Conservation (phyloP, 2,888 invertebrate genomes). For the Deilephila porcellus region DNA sequence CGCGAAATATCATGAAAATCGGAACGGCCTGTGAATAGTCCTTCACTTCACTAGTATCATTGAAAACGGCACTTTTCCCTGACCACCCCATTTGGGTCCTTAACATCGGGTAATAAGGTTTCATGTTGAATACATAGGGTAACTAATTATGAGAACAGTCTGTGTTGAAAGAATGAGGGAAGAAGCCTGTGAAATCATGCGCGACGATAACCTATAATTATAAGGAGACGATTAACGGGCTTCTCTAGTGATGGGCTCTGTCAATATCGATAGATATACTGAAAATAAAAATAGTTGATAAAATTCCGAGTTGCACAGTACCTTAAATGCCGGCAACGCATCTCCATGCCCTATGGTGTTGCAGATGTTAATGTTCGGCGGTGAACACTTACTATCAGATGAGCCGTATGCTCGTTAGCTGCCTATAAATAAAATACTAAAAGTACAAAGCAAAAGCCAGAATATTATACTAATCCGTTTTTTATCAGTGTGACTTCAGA, state of each 20-base stretch:
- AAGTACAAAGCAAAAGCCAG: too few species aligned
- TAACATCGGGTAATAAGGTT: constrained; percentile 38
- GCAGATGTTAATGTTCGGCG: too few species aligned
- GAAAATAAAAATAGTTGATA: neutral
- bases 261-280: constrained; percentile 35
- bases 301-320: too few species aligned
- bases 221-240: constrained; percentile 63
- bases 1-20: constrained; percentile 53
- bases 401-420: too few species aligned
- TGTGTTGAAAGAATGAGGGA: constrained; percentile 58
- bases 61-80: constrained; percentile 47
- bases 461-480: too few species aligned
- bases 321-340: too few species aligned
- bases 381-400: too few species aligned
- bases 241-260: constrained; percentile 49
- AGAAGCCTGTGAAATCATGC: constrained; percentile 70
- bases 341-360: too few species aligned
- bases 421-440: too few species aligned
- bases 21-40: constrained; percentile 61
- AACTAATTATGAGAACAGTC: constrained; percentile 60
- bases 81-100: constrained; percentile 38
- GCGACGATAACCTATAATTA: constrained; percentile 70
- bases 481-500: too few species aligned
- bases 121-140: constrained; percentile 35
- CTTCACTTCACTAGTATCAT: constrained; percentile 59